Conservation (phyloP, 1,140 invertebrate genomes). For the Apolygus lucorum region DNA sequence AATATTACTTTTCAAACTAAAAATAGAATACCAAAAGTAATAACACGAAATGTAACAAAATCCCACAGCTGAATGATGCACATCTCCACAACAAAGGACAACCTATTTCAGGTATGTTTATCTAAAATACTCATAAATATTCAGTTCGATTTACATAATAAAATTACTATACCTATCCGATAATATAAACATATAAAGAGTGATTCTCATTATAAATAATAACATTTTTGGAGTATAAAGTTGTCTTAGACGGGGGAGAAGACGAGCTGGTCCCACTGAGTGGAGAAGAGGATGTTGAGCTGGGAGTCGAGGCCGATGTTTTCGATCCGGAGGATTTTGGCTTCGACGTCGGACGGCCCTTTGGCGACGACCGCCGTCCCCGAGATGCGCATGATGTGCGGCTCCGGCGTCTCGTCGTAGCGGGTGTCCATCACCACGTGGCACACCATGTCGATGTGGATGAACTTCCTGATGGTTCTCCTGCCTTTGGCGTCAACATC, state of each 20-base stretch:
- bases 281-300: slow-evolving; percentile 51
- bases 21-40: too few relatives aligned
- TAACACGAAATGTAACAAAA: too few relatives aligned
- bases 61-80: too few relatives aligned
- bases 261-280: slow-evolving; percentile 51
- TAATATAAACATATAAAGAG: too few relatives aligned
- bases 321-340: slow-evolving; percentile 49
- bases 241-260: slow-evolving; percentile 46
- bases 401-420: slow-evolving; percentile 46
- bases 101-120: too few relatives aligned
- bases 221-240: too few relatives aligned
- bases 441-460: slow-evolving; percentile 56
- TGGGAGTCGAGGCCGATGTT: slow-evolving; percentile 58
- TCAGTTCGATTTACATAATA: too few relatives aligned
- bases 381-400: slow-evolving; percentile 52
- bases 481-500: slow-evolving; percentile 38
- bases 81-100: too few relatives aligned
- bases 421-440: slow-evolving; percentile 50
- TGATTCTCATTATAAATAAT: too few relatives aligned
- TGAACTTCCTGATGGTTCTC: slow-evolving; percentile 49
- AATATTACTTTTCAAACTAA: too few relatives aligned
- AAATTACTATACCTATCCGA: too few relatives aligned
- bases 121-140: too few relatives aligned
- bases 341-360: slow-evolving; percentile 42
- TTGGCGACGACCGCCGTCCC: slow-evolving; percentile 55